Base-by-base conservation (phyloP, 2,888 invertebrate species). In the Drosophila atripex region DNA sequence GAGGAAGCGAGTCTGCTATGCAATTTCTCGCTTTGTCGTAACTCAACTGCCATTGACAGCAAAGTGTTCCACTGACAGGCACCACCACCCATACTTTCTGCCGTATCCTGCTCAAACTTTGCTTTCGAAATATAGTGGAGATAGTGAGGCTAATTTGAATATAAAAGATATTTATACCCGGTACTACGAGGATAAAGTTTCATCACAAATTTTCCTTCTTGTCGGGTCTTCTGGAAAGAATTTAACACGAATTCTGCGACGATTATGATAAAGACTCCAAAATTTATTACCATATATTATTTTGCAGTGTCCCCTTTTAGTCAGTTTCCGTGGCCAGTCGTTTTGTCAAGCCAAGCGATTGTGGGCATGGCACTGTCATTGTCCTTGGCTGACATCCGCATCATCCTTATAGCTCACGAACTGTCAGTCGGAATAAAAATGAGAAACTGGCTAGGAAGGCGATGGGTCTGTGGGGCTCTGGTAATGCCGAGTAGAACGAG, bases 1-100 rank as follows among this genome's bases (percentile, higher is more conserved):
- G 16, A 30, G 32, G 49, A 53, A 21, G 47, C 35, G 41, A 4
- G 25, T 38, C 30, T 43, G 57, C 49, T 46, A 11, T 49, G 63
- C 64, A 49, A 61, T 70, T 80, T 71, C 60, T 72, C 59, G 46
- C 59, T 68, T 69, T 76, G 71, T 64, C 76, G 69, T 76, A 63
- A 71, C 75, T 77, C 80, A 79, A 69, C 77, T 80, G 75, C 70
- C 71, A 64, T 53, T 52, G 70, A 60, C 70, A 73, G 72, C 64
- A 59, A 60, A 69, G 57, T 70, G 71, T 51, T 56, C 52, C 39
- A 59, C 43, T 60, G 71, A 52, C 49, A 64, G 45, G 16, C 43
- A 11, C 16, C 45, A 14, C 8, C 12, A 28, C 11, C 8, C 28
- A 3, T 8, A 4, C 5, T 14, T 23, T 14, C 11, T 2, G 9